Conservation (phyloP, 2,888 invertebrate species). For the Trichopoda pennipes region DNA sequence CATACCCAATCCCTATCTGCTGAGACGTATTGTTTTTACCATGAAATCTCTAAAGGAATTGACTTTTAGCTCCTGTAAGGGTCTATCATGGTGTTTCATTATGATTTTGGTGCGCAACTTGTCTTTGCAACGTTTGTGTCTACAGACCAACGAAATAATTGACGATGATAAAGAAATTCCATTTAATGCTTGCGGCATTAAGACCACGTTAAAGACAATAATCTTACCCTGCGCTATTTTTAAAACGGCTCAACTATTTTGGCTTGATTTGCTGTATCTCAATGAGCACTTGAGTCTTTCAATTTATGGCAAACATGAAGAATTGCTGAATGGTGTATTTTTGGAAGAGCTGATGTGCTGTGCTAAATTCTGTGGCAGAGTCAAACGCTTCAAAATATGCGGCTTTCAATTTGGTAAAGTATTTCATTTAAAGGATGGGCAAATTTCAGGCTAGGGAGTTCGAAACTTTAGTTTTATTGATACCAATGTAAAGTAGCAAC, state of each 20-base stretch:
- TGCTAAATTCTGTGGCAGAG: conserved; percentile 1
- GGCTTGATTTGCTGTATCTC: conserved; percentile 43
- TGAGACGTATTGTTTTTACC: conserved; percentile 61
- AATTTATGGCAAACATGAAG: conserved; percentile 56
- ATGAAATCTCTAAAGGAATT: conserved; percentile 54
- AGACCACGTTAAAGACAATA: conserved; percentile 46
- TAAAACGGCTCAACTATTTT: conserved; percentile 53
- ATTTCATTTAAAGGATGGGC: too few species aligned
- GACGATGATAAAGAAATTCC: conserved; percentile 51
- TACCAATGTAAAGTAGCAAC: too few species aligned
- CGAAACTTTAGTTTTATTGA: too few species aligned
- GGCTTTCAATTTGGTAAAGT: conserved; percentile 58
- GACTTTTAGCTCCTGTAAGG: conserved; percentile 54
- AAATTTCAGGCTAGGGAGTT: too few species aligned
- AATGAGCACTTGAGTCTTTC: conserved; percentile 28
- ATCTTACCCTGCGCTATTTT: conserved; percentile 46
- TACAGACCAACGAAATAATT: conserved; percentile 48
- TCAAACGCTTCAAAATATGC: conserved; percentile 40
- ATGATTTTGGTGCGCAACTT: conserved; percentile 57
- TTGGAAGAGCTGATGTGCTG: conserved; percentile 33
- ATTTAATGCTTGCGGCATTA: conserved; percentile 33
- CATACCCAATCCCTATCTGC: conserved; percentile 59
- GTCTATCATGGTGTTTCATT: conserved; percentile 60
- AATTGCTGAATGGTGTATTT: conserved; percentile 43
- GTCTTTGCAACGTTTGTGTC: conserved; percentile 41